Percentiles rank a stretch among this genome's conserved stretches.
These are phyloP conservation scores for Bufo gargarizans DNA, from an alignment of 2,113 vertebrate species.

Conservation along the genomic window DNA sequence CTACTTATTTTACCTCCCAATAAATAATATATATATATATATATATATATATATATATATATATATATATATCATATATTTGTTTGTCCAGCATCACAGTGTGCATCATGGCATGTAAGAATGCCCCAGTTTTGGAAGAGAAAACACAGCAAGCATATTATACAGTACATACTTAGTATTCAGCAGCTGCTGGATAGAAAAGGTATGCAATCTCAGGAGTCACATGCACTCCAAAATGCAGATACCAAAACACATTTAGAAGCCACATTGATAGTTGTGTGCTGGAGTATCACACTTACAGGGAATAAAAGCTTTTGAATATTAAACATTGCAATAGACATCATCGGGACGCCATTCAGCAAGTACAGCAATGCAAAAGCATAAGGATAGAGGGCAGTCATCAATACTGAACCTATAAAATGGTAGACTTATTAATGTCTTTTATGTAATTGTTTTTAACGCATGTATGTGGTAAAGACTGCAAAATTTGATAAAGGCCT, in stretches of 20 bases:
- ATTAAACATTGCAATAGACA: background rate
- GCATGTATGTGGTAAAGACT: background rate
- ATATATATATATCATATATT: background rate
- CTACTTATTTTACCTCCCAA: background rate
- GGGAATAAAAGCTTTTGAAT: background rate
- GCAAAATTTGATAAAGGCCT: background rate
- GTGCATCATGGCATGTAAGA: background rate
- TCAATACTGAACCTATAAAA: background rate
- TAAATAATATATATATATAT: background rate
- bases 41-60: background rate
- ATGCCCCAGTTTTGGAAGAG: background rate
- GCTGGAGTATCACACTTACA: background rate
- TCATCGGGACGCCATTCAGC: background rate
- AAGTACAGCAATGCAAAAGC: background rate
- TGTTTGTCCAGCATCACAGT: background rate
- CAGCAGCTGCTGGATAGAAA: background rate
- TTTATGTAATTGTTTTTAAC: too few relatives aligned
- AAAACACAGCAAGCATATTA: background rate
- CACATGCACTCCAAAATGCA: slow-evolving; percentile 9
- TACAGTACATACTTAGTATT: background rate
- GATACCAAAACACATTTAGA: background rate
- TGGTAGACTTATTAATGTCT: background rate
- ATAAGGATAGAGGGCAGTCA: background rate
- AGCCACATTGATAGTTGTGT: background rate
- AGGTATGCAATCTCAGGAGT: background rate